These are phyloP conservation scores for Stenichneumon culpator DNA, from an alignment of 2,888 invertebrate genomes.

Conservation along the genomic window DNA sequence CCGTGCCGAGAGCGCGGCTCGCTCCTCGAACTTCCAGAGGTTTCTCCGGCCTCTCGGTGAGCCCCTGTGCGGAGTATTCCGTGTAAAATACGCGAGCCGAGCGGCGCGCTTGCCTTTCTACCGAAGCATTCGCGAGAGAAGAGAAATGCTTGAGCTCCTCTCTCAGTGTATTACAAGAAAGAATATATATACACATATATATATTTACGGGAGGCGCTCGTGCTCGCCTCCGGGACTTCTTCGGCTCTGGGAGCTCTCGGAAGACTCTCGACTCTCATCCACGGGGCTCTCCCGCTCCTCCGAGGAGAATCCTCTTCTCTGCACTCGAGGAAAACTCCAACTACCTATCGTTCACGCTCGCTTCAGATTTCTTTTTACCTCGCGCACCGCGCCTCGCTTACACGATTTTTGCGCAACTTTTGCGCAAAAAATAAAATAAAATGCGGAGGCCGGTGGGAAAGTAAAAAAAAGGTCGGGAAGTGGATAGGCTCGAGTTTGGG, in stretches of 20 bases:
- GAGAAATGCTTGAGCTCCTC: constrained; percentile 67
- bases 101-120: constrained; percentile 70
- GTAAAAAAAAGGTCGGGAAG: constrained; percentile 7
- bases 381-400: background rate
- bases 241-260: constrained; percentile 16
- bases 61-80: constrained; percentile 12
- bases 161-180: constrained; percentile 50
- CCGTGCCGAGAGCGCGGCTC: constrained; percentile 36
- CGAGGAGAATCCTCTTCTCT: background rate
- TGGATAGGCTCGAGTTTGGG: constrained; percentile 38
- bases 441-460: background rate
- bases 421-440: background rate
- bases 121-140: constrained; percentile 70
- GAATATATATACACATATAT: constrained; percentile 7
- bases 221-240: constrained; percentile 54
- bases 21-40: constrained; percentile 73
- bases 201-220: constrained; percentile 55
- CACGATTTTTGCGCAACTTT: constrained; percentile 11
- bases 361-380: constrained; percentile 34
- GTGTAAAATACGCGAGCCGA: constrained; percentile 1
- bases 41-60: constrained; percentile 75
- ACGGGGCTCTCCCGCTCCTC: background rate
- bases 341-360: constrained; percentile 12
- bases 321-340: background rate
- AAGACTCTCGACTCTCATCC: constrained; percentile 29